Base-by-base conservation (phyloP, 2,888 invertebrate species). In the Gortyna flavago region DNA sequence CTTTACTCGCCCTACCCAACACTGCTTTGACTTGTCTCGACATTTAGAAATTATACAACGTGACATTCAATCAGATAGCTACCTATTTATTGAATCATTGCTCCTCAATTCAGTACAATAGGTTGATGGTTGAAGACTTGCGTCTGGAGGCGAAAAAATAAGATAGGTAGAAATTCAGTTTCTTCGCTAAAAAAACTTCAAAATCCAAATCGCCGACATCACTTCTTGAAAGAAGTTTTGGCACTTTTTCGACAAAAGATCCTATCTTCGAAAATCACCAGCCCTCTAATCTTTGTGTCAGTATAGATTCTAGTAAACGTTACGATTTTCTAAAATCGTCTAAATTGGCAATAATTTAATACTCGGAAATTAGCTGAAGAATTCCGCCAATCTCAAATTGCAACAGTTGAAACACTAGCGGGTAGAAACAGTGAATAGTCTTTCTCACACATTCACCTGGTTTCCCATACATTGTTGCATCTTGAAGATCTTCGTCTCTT, bases 321-420 rank as follows among this genome's bases (percentile, higher is more conserved):
- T 78, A 86, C 83, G 84, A 90, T 89, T 91, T 89, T 86, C 87
- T 88, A 90, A 90, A 91, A 91, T 89, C 87, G 89, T 90, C 89
- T 88, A 89, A 91, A 94, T 93, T 92, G 89, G 89, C 89, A 89
- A 89, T 90, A 89, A 91, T 90, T 91, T 91, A 87, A 89, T 86
- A 87, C 88, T 83, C 79, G 87, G 85, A 91, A 91, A 93, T 91
- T 89, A 90, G 85, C 89, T 80, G 83, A 89, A 89, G 87, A 91
- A 91, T 90, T 92, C 90, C 88, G 89, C 88, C 89, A 85, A 91
- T 89, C 90, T 89, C 86, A 90, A 90, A 91, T 91, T 91, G 89
- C 92, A 90, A 91, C 88, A 89, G 73, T 87, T 83, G 75, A 76
- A 83, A 84, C 86, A 88, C 79, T 85, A 77, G 77, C 75, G 59